These are phyloP conservation scores for Podarcis cretensis DNA, from an alignment of 2,113 vertebrate genomes.

Conservation along the genomic window DNA sequence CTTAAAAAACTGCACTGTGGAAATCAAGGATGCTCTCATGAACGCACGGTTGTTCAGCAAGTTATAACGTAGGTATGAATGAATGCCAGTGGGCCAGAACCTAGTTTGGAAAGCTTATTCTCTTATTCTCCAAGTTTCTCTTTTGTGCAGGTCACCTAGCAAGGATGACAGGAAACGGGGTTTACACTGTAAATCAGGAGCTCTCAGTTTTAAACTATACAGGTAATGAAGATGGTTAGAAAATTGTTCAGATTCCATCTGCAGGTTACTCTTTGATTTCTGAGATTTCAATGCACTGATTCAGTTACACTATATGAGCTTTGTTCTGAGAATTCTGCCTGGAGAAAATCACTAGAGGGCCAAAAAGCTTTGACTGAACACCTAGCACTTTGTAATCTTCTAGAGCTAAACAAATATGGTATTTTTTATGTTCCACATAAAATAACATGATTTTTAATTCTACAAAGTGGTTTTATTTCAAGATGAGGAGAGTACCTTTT, in stretches of 20 bases:
- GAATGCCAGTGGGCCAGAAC: not conserved
- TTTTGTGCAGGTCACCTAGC: not conserved
- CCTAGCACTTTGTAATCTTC: constrained; percentile 63
- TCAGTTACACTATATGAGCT: constrained; percentile 33
- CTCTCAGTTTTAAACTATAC: constrained; percentile 42
- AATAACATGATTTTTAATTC: constrained; percentile 15
- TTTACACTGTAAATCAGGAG: constrained; percentile 1
- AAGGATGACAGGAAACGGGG: constrained; percentile 5
- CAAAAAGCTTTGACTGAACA: constrained; percentile 46
- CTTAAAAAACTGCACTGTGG: constrained; percentile 87
- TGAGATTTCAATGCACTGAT: constrained; percentile 52
- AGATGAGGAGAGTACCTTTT: constrained; percentile 44
- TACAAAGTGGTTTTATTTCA: constrained; percentile 32
- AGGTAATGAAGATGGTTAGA: constrained; percentile 14
- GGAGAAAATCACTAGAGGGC: constrained; percentile 31
- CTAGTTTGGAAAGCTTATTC: not conserved
- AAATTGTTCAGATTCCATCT: constrained; percentile 29
- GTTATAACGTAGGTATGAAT: constrained; percentile 78
- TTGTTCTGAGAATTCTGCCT: constrained; percentile 34
- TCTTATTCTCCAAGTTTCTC: not conserved
- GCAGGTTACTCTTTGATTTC: constrained; percentile 40
- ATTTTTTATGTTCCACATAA: constrained; percentile 39
- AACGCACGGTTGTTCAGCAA: constrained; percentile 85
- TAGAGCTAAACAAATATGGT: constrained; percentile 41
- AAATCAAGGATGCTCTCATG: constrained; percentile 80